phyloP scores from a whole-genome alignment of 37 sponge, comb jelly and placozoan genomes.

The Axinella damicornis region DNA sequence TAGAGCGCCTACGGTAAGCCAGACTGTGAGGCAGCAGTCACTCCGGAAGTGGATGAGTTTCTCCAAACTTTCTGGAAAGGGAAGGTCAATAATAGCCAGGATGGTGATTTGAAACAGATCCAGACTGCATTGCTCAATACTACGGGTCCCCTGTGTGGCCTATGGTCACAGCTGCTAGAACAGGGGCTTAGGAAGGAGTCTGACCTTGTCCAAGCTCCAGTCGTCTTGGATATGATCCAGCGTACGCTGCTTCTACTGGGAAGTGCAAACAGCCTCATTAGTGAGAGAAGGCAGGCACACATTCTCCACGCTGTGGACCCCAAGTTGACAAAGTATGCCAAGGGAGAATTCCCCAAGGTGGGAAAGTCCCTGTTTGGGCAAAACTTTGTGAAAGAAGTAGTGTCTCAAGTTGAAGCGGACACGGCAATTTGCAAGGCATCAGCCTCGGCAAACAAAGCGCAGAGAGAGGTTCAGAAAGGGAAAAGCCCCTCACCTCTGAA shows the following conservation, averaged over 20 bases:
- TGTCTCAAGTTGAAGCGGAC: conserved; percentile 7
- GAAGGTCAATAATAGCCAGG: not conserved
- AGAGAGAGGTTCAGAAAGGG: not conserved
- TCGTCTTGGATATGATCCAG: conserved; percentile 6
- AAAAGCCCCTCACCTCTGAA: not conserved
- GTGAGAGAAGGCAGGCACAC: not conserved
- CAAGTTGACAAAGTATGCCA: not conserved
- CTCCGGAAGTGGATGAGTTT: not conserved
- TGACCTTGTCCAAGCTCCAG: conserved; percentile 1
- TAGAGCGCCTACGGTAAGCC: too few species aligned
- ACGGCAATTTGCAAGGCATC: conserved; percentile 8
- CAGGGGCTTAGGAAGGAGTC: too few species aligned
- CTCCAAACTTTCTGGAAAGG: not conserved
- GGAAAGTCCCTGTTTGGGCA: not conserved
- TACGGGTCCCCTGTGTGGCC: not conserved
- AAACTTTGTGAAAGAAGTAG: not conserved
- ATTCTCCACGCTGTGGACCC: not conserved
- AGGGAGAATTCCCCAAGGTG: not conserved
- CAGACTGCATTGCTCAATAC: conserved; percentile 3
- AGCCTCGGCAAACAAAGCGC: not conserved
- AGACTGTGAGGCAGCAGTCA: not conserved
- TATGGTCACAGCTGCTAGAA: conserved; percentile 3
- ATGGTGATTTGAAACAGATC: conserved; percentile 12
- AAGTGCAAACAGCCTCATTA: not conserved
- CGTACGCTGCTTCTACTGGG: not conserved